Conservation (phyloP, 2,113 vertebrate species). For the Acrocephalus arundinaceus region DNA sequence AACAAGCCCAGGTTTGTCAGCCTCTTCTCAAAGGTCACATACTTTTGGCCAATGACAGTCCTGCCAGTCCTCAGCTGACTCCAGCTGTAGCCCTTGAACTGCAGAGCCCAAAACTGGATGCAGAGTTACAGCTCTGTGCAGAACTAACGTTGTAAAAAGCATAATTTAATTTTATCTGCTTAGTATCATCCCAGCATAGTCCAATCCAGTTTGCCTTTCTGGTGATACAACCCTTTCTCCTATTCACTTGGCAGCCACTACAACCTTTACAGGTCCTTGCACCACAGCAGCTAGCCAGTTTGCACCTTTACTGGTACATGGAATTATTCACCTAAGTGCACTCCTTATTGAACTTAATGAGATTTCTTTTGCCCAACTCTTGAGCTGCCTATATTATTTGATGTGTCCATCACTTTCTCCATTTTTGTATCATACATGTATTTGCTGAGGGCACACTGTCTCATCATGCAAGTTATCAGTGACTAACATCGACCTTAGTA, state of each 20-base stretch:
- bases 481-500: background rate
- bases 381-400: background rate
- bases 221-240: background rate
- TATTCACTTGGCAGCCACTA: background rate
- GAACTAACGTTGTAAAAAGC: background rate
- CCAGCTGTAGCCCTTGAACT: background rate
- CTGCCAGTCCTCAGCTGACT: background rate
- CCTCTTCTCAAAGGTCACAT: background rate
- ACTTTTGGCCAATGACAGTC: background rate
- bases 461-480: background rate
- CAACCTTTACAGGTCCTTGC: background rate
- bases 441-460: background rate
- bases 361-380: background rate
- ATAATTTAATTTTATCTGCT: background rate
- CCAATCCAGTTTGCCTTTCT: background rate
- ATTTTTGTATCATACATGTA: background rate
- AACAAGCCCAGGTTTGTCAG: background rate
- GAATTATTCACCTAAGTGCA: background rate
- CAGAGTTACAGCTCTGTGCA: background rate
- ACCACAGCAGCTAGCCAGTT: background rate
- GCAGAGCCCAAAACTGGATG: background rate
- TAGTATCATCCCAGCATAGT: background rate
- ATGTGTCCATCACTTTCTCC: background rate
- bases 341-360: background rate
- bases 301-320: background rate